phyloP scores from a whole-genome alignment of 2,797 vertebrate species.

The Xiphorhynchus erythropygius region DNA sequence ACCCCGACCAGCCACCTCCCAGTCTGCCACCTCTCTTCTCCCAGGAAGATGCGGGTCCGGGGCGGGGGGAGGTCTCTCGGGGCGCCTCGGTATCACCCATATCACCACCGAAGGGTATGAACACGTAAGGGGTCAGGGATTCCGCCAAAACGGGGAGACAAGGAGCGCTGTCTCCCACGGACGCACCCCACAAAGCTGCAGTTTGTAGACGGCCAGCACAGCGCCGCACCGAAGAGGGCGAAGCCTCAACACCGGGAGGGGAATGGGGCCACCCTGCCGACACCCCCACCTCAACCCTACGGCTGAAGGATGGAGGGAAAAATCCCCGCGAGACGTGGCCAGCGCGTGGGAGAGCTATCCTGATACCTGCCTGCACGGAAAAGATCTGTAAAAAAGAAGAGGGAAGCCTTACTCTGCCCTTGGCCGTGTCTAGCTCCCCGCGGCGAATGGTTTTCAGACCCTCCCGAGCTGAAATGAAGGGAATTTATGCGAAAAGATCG shows the following conservation, averaged over 20 bases:
- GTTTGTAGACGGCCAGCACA: background rate
- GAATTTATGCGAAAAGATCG: background rate
- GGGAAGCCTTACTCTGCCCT: background rate
- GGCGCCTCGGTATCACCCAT: background rate
- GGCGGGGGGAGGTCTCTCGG: background rate
- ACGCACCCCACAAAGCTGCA: background rate
- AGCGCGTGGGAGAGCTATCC: background rate
- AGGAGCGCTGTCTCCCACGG: background rate
- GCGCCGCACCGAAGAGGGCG: background rate
- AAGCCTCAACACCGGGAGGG: background rate
- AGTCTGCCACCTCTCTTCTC: background rate
- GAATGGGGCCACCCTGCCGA: background rate
- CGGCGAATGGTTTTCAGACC: background rate
- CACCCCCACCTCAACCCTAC: background rate
- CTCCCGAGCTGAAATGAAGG: background rate
- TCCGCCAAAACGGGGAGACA: background rate
- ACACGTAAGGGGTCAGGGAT: background rate
- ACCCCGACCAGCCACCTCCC: background rate
- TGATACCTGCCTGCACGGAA: rapidly evolving
- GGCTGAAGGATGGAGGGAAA: background rate
- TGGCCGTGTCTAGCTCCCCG: background rate
- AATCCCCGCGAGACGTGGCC: background rate
- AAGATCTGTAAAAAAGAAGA: background rate
- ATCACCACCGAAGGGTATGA: background rate
- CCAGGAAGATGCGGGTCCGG: background rate